Conservation (phyloP, 2,888 invertebrate species). For the Eupithecia pulchellata region DNA sequence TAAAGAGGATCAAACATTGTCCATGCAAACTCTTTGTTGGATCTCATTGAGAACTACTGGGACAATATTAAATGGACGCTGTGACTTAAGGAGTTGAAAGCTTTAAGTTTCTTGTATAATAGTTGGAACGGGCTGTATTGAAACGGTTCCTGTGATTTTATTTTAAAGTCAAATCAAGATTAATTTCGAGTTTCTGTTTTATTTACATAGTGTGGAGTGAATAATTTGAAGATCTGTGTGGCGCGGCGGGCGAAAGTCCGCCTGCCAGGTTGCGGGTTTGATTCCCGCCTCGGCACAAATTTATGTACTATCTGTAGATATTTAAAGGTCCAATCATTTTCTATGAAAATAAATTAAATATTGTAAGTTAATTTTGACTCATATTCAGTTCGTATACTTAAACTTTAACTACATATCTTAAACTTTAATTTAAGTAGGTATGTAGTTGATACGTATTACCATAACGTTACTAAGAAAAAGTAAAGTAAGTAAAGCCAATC, state of each 20-base stretch:
- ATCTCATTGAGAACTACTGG: slow-evolving; percentile 50
- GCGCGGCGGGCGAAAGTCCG: too few species aligned
- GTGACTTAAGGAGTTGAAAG: slow-evolving; percentile 7
- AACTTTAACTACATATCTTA: not conserved
- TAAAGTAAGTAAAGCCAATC: not conserved
- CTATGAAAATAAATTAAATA: too few species aligned
- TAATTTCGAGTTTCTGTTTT: not conserved
- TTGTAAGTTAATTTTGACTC: not conserved
- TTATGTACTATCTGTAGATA: too few species aligned
- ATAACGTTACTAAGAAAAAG: not conserved
- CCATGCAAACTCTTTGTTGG: slow-evolving; percentile 47
- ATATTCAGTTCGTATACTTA: not conserved
- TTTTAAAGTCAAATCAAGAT: not conserved
- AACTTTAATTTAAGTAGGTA: not conserved
- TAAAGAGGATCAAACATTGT: slow-evolving; percentile 52
- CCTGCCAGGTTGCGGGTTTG: too few species aligned
- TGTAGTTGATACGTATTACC: not conserved
- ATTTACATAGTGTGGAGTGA: not conserved
- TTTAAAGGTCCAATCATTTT: too few species aligned
- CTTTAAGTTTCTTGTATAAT: slow-evolving; percentile 2
- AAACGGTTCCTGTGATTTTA: slow-evolving; percentile 2
- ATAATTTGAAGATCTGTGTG: too few species aligned
- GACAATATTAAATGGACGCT: slow-evolving; percentile 28
- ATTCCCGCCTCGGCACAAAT: too few species aligned
- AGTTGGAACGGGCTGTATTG: slow-evolving; percentile 8